Conservation (phyloP, 2,888 invertebrate genomes). For the Chesias legatella region DNA sequence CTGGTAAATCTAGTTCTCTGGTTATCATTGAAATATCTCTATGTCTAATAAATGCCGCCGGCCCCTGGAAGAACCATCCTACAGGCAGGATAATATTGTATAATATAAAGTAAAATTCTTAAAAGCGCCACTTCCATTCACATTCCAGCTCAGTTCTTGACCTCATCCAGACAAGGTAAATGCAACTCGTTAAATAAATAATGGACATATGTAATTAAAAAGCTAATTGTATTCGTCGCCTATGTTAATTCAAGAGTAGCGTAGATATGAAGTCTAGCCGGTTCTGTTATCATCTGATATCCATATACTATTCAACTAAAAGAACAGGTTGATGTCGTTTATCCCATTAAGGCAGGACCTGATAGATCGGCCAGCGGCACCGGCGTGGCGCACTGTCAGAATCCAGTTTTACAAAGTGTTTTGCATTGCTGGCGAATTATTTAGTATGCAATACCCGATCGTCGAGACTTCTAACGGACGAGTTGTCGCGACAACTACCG, state of each 20-base stretch:
- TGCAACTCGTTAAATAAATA: conserved; percentile 30
- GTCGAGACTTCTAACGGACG: conserved; percentile 55
- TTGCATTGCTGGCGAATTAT: conserved; percentile 46
- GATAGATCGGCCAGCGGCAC: conserved; percentile 44
- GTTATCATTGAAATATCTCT: no score
- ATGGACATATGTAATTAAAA: conserved; percentile 35
- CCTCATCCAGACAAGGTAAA: conserved; percentile 34
- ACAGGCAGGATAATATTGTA: no score
- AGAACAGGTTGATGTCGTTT: conserved; percentile 43
- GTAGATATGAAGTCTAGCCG: conserved; percentile 41
- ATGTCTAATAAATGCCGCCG: no score
- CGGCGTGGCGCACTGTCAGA: conserved; percentile 26
- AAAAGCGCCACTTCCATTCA: no score
- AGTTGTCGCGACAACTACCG: conserved; percentile 63
- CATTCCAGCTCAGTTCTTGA: conserved; percentile 4
- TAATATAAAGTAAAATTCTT: no score
- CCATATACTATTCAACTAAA: conserved; percentile 41
- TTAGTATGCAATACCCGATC: conserved; percentile 63
- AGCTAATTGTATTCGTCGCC: conserved; percentile 49
- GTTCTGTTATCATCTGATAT: conserved; percentile 37
- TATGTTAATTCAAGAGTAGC: conserved; percentile 48
- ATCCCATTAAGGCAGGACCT: conserved; percentile 53
- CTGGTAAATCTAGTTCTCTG: no score
- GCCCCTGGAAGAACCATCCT: no score
- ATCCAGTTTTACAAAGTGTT: conserved; percentile 49